Evolutionary conservation across 2,888 invertebrate genomes (phyloP), one percentile per base, ranked within the genome.

Genomic region (Heteropelma amictum): DNA sequence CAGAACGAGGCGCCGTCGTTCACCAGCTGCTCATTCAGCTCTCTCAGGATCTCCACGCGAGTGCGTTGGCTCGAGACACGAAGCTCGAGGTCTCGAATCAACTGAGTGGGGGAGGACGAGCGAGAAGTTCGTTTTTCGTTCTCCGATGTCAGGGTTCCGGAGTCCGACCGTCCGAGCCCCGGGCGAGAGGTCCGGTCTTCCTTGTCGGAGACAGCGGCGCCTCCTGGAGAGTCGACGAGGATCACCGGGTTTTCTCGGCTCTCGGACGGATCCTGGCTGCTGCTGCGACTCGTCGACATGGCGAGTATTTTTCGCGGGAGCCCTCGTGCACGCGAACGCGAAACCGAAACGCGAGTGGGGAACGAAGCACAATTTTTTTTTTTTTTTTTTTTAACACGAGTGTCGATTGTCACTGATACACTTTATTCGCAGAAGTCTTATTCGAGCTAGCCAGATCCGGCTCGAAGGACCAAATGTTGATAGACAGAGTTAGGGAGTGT

Each of bases 401-500:
- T 26, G 10, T 12, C 5, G 12, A 26, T 4, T n/a, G n/a, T 12
- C 26, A 12, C 38, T 12, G 12, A 12, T 38, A 5, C 38, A 38
- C 38, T n/a, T n/a, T n/a, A n/a, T 38, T 12, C 38, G 38, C n/a
- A 38, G 38, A 38, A 38, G 14, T 3, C 14, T 38, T 8, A 12
- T 12, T 38, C 38, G 38, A 38, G 38, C 26, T 28, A 12, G 12
- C 23, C 49, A 10, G 3, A 49, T 49, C 49, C 49, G 26, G 49
- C 26, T 49, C 49, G 49, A 49, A 49, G 49, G 49, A 49, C 49
- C 26, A 49, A 47, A n/a, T n/a, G n/a, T n/a, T n/a, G n/a, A n/a
- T n/a, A n/a, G n/a, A n/a, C n/a, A n/a, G n/a, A n/a, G n/a, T n/a
- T n/a, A n/a, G n/a, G n/a, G n/a, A n/a, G n/a, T n/a, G n/a, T n/a